Base-by-base conservation (phyloP, 2,888 invertebrate genomes). In the Parthenolecanium corni region DNA sequence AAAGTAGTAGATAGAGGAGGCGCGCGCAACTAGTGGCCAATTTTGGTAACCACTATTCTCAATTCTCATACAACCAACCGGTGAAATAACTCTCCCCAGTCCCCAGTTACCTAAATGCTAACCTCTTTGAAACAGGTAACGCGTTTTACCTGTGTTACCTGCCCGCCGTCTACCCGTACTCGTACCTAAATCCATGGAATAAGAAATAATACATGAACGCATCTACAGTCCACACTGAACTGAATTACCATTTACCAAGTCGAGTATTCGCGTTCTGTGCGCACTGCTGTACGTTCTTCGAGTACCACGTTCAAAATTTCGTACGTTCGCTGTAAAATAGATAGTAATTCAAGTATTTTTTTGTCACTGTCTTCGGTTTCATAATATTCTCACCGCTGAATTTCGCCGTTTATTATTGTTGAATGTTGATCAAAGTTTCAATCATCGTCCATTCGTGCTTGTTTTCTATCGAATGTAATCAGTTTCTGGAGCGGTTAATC, bases 51-150 rank as follows among this genome's bases (percentile, higher is more conserved):
- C 54, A 54, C 54, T 54, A 40, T 36, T 54, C 54, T n/a, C 54
- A n/a, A n/a, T n/a, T 31, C 9, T 31, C 31, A 24, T 40, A 36
- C 53, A 40, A 40, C 54, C 54, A 54, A 54, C 54, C 54, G 54
- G 54, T 54, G 54, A 40, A 54, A 54, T 54, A 54, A 40, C 24
- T 54, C 54, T 54, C 54, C 54, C n/a, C n/a, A n/a, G n/a, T n/a
- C n/a, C 54, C 54, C 31, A 54, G 54, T 54, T 54, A 54, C 54
- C 54, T 42, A 54, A 54, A 54, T 42, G 54, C 42, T 54, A 54
- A 54, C 54, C 54, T 54, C 54, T 54, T 54, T 54, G 54, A 54
- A 42, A 54, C 54, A 54, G 54, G 54, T 54, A 54, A 54, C 54
- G 38, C 54, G 54, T 42, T 54, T 31, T 54, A 54, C 54, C 54